A percentile compares a stretch with the other conserved stretches of the same genome.
These are phyloP conservation scores for Dendropsophus ebraccatus DNA, from an alignment of 2,113 vertebrate genomes.

Conservation along the genomic window DNA sequence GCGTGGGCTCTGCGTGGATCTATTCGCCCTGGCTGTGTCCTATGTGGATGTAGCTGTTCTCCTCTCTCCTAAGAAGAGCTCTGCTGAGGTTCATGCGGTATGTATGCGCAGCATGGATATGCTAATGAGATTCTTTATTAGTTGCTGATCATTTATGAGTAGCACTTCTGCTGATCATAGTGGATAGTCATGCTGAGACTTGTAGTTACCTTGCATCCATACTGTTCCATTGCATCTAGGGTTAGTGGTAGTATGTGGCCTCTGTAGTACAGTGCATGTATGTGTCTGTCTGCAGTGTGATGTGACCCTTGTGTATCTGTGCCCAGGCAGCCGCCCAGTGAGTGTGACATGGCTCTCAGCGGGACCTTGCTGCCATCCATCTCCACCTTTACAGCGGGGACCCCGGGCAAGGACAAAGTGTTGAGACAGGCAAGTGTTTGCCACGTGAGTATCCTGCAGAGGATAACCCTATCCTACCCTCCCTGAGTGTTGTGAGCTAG, in stretches of 20 bases:
- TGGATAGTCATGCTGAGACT: background rate
- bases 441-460: slow-evolving; percentile 77
- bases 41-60: slow-evolving; percentile 33
- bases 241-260: no score
- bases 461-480: background rate
- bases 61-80: background rate
- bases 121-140: background rate
- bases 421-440: slow-evolving; percentile 76
- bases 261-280: background rate
- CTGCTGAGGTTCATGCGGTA: slow-evolving; percentile 37
- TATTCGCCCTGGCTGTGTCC: background rate
- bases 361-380: slow-evolving; percentile 91
- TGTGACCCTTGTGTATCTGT: slow-evolving; percentile 58
- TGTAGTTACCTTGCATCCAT: background rate
- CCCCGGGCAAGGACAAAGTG: slow-evolving; percentile 80
- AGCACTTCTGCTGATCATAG: no score
- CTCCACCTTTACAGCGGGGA: slow-evolving; percentile 86
- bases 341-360: slow-evolving; percentile 94
- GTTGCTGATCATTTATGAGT: no score
- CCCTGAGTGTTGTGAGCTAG: background rate
- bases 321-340: slow-evolving; percentile 87
- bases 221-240: no score
- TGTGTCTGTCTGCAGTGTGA: slow-evolving; percentile 53
- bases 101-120: background rate
- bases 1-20: background rate